Base-by-base conservation (phyloP, 2,888 invertebrate genomes). In the Cybosia mesomella region DNA sequence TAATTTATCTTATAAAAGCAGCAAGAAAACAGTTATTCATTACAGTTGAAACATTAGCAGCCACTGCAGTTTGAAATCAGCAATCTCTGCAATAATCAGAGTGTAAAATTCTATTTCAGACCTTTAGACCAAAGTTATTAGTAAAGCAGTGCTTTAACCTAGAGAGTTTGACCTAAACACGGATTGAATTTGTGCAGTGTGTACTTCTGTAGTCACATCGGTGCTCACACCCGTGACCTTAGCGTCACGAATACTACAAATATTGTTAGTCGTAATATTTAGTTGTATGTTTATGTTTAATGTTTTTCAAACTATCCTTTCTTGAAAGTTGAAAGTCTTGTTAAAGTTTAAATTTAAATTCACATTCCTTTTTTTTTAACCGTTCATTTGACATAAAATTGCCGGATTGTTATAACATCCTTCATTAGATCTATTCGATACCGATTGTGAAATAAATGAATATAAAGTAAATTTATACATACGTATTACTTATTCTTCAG, bases 111-210 rank as follows among this genome's bases (percentile, higher is more conserved):
- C n/a, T 62, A 57, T 21, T 67, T 77, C 78, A 76, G 72, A 58
- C 53, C 21, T 54, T 18, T 55, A 18, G 18, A 18, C 15, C 68
- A 74, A 69, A 80, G 76, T 81, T 84, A 81, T 81, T 77, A 78
- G 75, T 73, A 77, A 84, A 81, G 79, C 76, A 78, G 77, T 83
- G 87, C 84, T 85, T 83, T 89, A 87, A 87, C 84, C 83, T 89
- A 89, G 90, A 91, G 91, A 91, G 91, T 91, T 89, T 91, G 89
- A 92, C 90, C 91, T 88, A 88, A 87, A 87, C 84, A 86, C 80
- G 85, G 85, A 89, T 91, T 90, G 85, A 89, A 91, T 87, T 88
- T 86, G 65, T 66, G 61, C 85, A 84, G 82, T 83, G 84, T 43
- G 43, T 15, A 49, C 28, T 43, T 83, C 84, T 83, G 85, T 83